Conservation (phyloP, 2,797 vertebrate genomes). For the Hydrocynus forskahlii region DNA sequence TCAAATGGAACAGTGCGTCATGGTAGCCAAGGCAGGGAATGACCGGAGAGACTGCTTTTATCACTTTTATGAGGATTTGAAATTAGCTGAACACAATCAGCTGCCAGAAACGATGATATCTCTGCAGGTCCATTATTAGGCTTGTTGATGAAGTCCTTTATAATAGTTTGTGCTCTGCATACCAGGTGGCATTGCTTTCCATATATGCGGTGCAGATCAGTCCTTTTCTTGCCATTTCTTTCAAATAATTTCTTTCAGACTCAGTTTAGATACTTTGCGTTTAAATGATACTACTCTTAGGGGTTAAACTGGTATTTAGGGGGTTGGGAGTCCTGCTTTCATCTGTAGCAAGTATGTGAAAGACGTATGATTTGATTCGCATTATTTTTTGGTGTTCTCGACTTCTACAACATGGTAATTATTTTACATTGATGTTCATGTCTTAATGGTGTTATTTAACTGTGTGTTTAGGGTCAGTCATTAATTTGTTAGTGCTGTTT, state of each 20-base stretch:
- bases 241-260: not conserved
- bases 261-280: too few relatives aligned
- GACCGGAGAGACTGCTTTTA: not conserved
- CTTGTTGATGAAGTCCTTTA: conserved; percentile 21
- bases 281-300: not conserved
- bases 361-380: too few relatives aligned
- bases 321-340: too few relatives aligned
- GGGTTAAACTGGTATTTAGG: too few relatives aligned
- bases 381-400: too few relatives aligned
- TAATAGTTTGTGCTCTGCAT: conserved; percentile 4
- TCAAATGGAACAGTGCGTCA: conserved; percentile 15
- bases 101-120: conserved; percentile 10
- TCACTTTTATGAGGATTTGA: conserved; percentile 22
- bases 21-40: not conserved
- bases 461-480: too few relatives aligned
- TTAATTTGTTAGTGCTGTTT: too few relatives aligned
- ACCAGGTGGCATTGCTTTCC: not conserved
- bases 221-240: not conserved
- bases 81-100: conserved; percentile 32
- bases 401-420: too few relatives aligned
- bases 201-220: not conserved
- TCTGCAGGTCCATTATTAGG: conserved; percentile 37
- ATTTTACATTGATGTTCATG: too few relatives aligned
- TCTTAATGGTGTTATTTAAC: too few relatives aligned
- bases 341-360: too few relatives aligned